Evolutionary conservation across 2,113 vertebrate genomes (phyloP).

Genomic region (Pseudopodoces humilis): DNA sequence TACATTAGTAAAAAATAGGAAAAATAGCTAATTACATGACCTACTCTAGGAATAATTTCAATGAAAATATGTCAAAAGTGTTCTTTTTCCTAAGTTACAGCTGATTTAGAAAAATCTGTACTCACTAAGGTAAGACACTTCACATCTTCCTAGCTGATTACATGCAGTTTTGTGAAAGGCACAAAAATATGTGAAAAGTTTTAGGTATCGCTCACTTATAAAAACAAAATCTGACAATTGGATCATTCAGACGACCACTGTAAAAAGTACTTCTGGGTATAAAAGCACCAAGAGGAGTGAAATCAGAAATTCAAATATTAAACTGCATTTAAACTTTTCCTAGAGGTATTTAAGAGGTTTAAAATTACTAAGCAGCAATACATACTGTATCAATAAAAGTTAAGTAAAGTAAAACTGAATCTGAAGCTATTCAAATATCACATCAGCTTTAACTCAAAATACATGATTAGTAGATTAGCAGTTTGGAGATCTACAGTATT

Average conservation of each 20-base stretch:
- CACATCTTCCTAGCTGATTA: not conserved
- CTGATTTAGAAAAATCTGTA: not conserved
- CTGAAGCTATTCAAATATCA: not conserved
- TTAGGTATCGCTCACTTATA: not conserved
- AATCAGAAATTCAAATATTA: not conserved
- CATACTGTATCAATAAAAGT: not conserved
- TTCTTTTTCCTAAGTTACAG: not conserved
- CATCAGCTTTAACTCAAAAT: not conserved
- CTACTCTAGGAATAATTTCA: not conserved
- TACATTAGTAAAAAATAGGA: not conserved
- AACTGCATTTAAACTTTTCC: not conserved
- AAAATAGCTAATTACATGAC: not conserved
- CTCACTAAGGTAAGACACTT: not conserved
- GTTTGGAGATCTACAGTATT: not conserved
- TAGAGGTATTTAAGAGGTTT: not conserved
- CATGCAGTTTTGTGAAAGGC: not conserved
- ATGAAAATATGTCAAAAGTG: not conserved
- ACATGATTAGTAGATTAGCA: accelerated
- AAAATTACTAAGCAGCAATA: not conserved
- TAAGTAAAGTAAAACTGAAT: not conserved
- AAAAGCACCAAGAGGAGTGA: not conserved
- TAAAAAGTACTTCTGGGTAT: not conserved
- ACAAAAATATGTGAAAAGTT: not conserved
- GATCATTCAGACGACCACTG: not conserved
- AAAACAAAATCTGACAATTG: not conserved